phyloP scores from a whole-genome alignment of 2,797 vertebrate species.

The Sebastes steindachneri region DNA sequence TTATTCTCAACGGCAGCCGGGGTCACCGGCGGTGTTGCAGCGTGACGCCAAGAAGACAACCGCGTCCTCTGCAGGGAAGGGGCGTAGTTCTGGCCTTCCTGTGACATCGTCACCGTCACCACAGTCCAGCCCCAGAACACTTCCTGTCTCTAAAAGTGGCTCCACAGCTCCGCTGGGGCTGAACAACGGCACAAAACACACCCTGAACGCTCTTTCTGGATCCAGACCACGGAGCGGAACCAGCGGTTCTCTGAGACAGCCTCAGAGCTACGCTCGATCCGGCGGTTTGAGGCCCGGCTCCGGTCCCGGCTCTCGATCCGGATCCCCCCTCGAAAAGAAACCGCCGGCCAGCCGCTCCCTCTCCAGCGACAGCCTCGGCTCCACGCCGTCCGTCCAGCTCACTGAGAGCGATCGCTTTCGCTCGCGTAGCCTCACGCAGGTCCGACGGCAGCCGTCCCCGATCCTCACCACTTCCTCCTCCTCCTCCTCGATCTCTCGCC shows the following conservation, averaged over 20 bases:
- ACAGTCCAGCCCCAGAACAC: conserved; percentile 37
- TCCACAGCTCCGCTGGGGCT: conserved; percentile 25
- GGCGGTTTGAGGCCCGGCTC: conserved; percentile 1
- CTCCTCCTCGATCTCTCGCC: conserved; percentile 61
- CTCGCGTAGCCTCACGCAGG: conserved; percentile 93
- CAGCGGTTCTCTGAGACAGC: conserved; percentile 22
- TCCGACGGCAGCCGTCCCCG: conserved; percentile 84
- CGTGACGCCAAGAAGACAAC: conserved; percentile 72
- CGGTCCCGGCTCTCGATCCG: conserved; percentile 73
- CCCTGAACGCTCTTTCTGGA: conserved; percentile 39
- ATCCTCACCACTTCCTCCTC: conserved; percentile 61
- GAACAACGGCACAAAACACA: conserved; percentile 23
- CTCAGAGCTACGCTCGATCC: background rate
- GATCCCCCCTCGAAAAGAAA: conserved; percentile 76
- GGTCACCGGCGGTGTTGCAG: conserved; percentile 18
- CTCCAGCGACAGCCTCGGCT: conserved; percentile 86
- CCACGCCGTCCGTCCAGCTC: conserved; percentile 30
- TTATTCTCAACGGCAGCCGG: conserved; percentile 26
- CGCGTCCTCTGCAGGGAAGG: conserved; percentile 62
- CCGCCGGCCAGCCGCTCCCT: conserved; percentile 84
- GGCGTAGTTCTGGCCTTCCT: conserved; percentile 75
- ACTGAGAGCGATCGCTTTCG: conserved; percentile 86
- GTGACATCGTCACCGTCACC: conserved; percentile 56
- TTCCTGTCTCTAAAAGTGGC: conserved; percentile 47
- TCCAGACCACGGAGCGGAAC: conserved; percentile 45